phyloP scores from a whole-genome alignment of 2,113 vertebrate species.

The Cyprinodon tularosa region DNA sequence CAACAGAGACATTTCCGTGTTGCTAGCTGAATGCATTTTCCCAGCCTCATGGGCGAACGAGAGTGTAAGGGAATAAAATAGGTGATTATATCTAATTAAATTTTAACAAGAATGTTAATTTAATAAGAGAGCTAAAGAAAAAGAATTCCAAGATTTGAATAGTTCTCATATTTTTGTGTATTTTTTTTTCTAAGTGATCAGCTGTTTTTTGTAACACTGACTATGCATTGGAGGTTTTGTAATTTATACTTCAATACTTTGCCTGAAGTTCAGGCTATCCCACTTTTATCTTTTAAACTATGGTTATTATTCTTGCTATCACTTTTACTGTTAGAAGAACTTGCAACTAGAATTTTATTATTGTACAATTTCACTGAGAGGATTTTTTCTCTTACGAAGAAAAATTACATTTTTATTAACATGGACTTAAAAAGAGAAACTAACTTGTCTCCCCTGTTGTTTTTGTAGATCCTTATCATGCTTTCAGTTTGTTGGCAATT shows the following conservation, averaged over 20 bases:
- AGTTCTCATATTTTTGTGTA: conserved; percentile 4
- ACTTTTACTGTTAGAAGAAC: not conserved
- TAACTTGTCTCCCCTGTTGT: not conserved
- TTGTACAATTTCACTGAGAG: not conserved
- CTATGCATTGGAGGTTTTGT: not conserved
- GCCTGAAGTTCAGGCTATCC: not conserved
- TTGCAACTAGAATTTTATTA: not conserved
- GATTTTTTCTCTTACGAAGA: not conserved
- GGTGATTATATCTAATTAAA: conserved; percentile 34
- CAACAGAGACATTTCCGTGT: conserved; percentile 58
- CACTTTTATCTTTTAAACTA: not conserved
- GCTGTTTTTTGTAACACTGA: conserved; percentile 23
- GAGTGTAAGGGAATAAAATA: not conserved
- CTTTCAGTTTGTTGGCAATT: not conserved
- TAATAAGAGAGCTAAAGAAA: conserved; percentile 25
- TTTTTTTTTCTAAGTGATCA: conserved; percentile 33
- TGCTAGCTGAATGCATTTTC: conserved; percentile 50
- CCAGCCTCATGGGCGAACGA: conserved; percentile 23
- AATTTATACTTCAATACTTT: not conserved
- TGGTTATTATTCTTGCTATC: not conserved
- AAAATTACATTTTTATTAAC: no score
- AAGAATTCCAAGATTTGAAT: conserved; percentile 7
- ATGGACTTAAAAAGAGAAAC: no score
- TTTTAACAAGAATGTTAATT: conserved; percentile 45
- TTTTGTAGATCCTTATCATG: not conserved